Evolutionary conservation across 23 tunicate species (phyloP), one percentile per base, ranked within the genome.

Genomic region (Trididemnum miniatum): DNA sequence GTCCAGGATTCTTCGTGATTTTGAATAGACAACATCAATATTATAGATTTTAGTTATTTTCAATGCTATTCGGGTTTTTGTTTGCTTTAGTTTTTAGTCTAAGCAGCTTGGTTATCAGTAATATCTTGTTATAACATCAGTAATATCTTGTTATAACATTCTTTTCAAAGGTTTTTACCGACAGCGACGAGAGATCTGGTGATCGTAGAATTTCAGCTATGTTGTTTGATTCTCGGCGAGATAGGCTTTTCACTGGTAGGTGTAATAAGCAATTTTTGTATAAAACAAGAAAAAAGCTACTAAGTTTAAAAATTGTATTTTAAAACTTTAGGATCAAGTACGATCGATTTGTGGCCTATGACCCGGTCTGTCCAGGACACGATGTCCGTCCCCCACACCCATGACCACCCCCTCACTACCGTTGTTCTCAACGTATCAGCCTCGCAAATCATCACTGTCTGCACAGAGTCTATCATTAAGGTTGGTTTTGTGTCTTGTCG

Each of bases 291-390:
- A n/a, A n/a, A n/a, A n/a, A n/a, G n/a, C n/a, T n/a, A n/a, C n/a
- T n/a, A n/a, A n/a, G n/a, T n/a, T n/a, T n/a, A n/a, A n/a, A n/a
- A n/a, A 49, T 18, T 18, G 57, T 49, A n/a, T n/a, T 38, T 73
- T 3, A 37, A 9, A 1, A n/a, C 51, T 35, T 52, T 24, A 91
- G 97, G 97, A 39, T 91, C 97, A 36, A 86, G 72, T 64, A 80
- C 87, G 26, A 59, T 86, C 12, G 97, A 91, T 59, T 36, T 86
- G 90, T 91, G 97, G 97, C 97, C 97, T 27, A 91, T 91, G 97
- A 91, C 97, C 37, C 59, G 97, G 34, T 86, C 90, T 0, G 97
- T 91, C 1, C 97, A 91, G 76, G 97, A 91, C 64, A 85, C 97
- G 12, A 91, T 91, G 97, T 87, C 92, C 1, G 97, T 92, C 18